Base-by-base conservation (phyloP, 2,797 vertebrate genomes). In the Melanotaenia trifasciata region DNA sequence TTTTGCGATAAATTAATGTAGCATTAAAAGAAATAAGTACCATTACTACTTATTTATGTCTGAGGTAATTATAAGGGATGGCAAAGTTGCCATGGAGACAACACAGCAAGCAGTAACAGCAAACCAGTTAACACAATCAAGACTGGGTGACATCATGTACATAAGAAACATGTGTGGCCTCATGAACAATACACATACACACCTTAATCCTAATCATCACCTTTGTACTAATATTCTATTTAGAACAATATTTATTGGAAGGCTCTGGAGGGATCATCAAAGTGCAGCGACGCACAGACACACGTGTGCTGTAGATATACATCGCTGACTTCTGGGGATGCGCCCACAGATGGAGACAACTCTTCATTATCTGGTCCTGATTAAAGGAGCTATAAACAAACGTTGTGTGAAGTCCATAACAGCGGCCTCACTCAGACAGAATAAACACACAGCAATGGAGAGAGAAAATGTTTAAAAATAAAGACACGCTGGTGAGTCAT, bases 401-500 rank as follows among this genome's bases (percentile, higher is more conserved):
- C 81, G 74, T 92, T 86, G 86, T 91, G 91, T 91, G 89, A 89
- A 90, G 89, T 91, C 88, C 81, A 79, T 86, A 89, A 89, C 84
- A 84, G 83, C 84, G 64, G 81, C 77, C 79, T 87, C 82, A 79
- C 85, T 89, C 84, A 88, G 87, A 83, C 87, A 86, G 90, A 84
- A 88, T 91, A 90, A 90, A 90, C 88, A 93, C 13, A 43, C 76
- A 76, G 84, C 84, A 72, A 77, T 53, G 82, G 78, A 81, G 82
- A 87, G 87, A 83, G 84, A 89, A 90, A 89, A 90, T 90, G 90
- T 90, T 93, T 92, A 85, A 92, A 91, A 92, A 92, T 92, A 93
- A 93, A 91, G 90, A 89, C 84, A 87, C 72, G 67, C 69, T 72
- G 78, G 87, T 93, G 91, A 93, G 89, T 93, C 92, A 93, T 88